These are phyloP conservation scores for Resseliella maxima DNA, from an alignment of 2,888 invertebrate species.

Conservation along the genomic window DNA sequence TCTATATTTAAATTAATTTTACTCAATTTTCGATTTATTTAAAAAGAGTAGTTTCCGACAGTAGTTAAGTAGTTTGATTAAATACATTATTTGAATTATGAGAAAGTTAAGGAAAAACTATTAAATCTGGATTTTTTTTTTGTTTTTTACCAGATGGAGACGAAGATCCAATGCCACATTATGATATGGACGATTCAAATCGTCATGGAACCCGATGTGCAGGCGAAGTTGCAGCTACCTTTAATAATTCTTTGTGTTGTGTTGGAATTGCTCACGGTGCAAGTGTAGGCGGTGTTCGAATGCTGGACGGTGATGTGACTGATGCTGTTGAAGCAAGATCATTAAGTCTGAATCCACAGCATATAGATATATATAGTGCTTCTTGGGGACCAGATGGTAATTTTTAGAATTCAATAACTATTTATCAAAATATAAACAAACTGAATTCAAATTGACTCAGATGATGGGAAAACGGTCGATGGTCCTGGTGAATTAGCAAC, in stretches of 20 bases:
- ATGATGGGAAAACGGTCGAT: conserved; percentile 97
- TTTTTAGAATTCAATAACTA: not conserved
- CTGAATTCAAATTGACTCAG: not conserved
- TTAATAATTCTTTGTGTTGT: conserved; percentile 95
- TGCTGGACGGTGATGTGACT: conserved; percentile 98
- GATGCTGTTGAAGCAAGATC: conserved; percentile 98
- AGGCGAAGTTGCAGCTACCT: conserved; percentile 97
- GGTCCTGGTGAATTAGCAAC: conserved; percentile 96
- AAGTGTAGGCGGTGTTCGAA: conserved; percentile 95
- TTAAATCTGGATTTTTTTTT: too few relatives aligned
- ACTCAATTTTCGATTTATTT: too few relatives aligned
- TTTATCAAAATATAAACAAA: not conserved
- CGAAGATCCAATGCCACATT: conserved; percentile 95
- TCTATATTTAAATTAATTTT: too few relatives aligned
- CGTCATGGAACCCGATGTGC: conserved; percentile 95
- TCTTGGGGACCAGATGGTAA: conserved; percentile 95
- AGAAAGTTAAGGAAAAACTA: too few relatives aligned
- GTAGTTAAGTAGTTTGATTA: too few relatives aligned
- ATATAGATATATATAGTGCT: conserved; percentile 98
- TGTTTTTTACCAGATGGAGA: too few relatives aligned
- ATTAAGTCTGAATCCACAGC: conserved; percentile 92
- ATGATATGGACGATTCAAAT: conserved; percentile 97
- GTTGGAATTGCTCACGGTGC: conserved; percentile 97
- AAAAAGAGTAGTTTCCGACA: too few relatives aligned
- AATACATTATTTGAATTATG: too few relatives aligned